phyloP scores from a whole-genome alignment of 2,797 vertebrate genomes.

The Oophaga sylvatica region DNA sequence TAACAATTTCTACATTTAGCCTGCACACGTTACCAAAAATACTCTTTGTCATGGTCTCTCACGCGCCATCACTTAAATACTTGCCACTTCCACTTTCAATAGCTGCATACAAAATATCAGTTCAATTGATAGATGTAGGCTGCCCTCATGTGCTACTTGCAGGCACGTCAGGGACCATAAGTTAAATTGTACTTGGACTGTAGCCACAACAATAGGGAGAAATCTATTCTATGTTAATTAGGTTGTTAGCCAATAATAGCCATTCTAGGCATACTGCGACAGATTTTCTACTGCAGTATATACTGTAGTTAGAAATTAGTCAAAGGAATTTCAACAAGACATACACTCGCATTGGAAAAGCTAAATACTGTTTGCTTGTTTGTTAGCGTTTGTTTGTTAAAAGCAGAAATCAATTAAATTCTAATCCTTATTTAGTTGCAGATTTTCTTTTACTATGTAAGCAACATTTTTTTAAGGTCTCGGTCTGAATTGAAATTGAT shows the following conservation, averaged over 20 bases:
- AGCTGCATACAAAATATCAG: constrained; percentile 4
- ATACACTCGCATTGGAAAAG: constrained; percentile 10
- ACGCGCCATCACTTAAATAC: too few species aligned
- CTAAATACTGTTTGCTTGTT: constrained; percentile 12
- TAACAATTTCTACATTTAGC: background rate
- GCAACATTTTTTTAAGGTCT: background rate
- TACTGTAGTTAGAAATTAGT: constrained; percentile 55
- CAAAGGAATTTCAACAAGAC: constrained; percentile 41
- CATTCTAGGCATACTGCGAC: constrained; percentile 43
- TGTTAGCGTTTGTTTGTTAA: background rate
- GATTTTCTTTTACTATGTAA: background rate
- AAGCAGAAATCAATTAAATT: background rate
- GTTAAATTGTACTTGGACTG: constrained; percentile 48
- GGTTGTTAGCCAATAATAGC: constrained; percentile 54
- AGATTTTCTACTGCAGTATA: constrained; percentile 57
- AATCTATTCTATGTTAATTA: constrained; percentile 45
- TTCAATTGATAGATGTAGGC: background rate
- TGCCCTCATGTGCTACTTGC: background rate
- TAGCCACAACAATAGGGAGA: constrained; percentile 48
- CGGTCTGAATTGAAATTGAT: too few species aligned
- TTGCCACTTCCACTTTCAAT: background rate
- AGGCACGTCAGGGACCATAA: constrained; percentile 7
- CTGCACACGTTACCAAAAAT: background rate
- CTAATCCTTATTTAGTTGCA: background rate
- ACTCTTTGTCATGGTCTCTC: background rate